Evolutionary conservation across 2,113 vertebrate species (phyloP), one percentile per base, ranked within the genome.

Genomic region (Corythoichthys haematopterus): DNA sequence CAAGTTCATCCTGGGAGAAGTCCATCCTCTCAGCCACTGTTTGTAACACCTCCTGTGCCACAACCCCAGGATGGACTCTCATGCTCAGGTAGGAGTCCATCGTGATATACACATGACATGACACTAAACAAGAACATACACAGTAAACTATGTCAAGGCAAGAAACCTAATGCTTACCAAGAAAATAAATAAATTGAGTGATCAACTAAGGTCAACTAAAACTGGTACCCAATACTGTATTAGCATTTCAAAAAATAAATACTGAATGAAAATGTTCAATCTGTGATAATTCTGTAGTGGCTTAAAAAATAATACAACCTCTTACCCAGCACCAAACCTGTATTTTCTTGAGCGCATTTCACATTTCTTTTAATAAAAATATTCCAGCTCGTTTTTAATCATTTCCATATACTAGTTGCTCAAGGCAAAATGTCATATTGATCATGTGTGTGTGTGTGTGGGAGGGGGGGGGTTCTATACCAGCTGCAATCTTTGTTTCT

Each of bases 21-120:
- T 96, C 94, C 80, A 98, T 91, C 84, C 94, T 94, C 58, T 96
- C 95, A 48, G 95, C 94, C 70, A 95, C 91, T 0, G 93, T 89
- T 82, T 93, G 92, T 80, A 98, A 83, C 72, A 99, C 90, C 82
- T 98, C 94, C 82, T 94, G 93, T 6, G 92, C 93, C 67, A 91
- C 90, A 13, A 86, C 87, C 0, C 92, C 91, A 7, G 88, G 86
- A 75, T 90, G 93, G 35, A 89, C 92, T 88, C 92, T 95, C 84
- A 97, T 88, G 2, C 96, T 98, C 71, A 99, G 88, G 46, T 95
- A 99, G 1, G 95, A 98, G 89, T 98, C 94, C 84, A 94, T 92
- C 0, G 91, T 94, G 78, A 98, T 81, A 52, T 98, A 95, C 46
- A 99, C 93, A 0, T 93, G 96, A 77, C 95, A 98, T 86, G 97